Evolutionary conservation across 2,888 invertebrate species (phyloP), one percentile per base, ranked within the genome.

Genomic region (Aphodius sticticus): DNA sequence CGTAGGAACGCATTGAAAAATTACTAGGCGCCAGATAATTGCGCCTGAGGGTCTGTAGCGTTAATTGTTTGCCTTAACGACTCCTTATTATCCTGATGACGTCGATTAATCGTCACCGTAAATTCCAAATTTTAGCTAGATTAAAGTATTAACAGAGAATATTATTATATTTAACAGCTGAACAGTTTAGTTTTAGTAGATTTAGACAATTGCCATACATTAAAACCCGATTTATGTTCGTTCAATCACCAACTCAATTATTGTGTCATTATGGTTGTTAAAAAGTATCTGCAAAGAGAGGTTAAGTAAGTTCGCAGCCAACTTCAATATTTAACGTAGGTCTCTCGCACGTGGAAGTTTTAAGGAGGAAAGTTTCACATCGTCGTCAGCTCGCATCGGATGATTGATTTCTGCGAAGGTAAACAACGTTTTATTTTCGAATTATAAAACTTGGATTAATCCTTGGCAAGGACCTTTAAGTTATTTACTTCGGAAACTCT

Each of bases 371-470:
- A 77, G 35, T 77, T 77, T 77, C 36, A 16, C 76, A 26, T 26
- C 26, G 69, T 69, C 76, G 76, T 71, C 53, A 53, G 12, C 53
- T 76, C 71, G 72, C 70, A 70, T 69, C 76, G 53, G 76, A 77
- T 79, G 79, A 79, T 79, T 79, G 79, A 79, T 79, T 77, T 76
- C 35, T 36, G 26, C 16, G 16, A 76, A 77, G 69, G 79, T 72
- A 79, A 79, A 79, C 72, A 79, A 53, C 77, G 69, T 72, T 79
- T 79, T 79, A 79, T 77, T 79, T 79, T 77, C 53, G 76, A 79
- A 72, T 79, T 79, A 79, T 79, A 76, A 79, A 79, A 79, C 79
- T 79, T 79, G 76, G 79, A 79, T 79, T 79, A 79, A 79, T 79
- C 71, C 76, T 15, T 38, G 69, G 69, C 15, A 14, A 38, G 16